Percentiles rank a stretch among this genome's conserved stretches.
Evolutionary conservation across 2,888 invertebrate species (phyloP).

Genomic region (Hemithea aestivaria): DNA sequence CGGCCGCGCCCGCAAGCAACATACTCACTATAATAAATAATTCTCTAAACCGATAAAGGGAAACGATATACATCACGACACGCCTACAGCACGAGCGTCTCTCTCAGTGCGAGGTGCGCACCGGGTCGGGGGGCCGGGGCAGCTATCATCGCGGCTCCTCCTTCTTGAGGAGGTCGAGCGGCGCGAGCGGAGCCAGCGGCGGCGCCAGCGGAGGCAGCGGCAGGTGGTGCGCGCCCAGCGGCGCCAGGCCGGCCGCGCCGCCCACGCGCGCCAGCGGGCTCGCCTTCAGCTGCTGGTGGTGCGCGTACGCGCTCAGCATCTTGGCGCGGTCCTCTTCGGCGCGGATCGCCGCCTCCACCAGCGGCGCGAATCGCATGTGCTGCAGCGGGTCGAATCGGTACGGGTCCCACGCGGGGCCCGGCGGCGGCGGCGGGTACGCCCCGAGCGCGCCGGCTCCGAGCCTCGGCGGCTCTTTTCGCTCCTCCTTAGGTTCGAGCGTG

Average conservation of each 20-base stretch:
- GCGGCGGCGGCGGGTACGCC: conserved; percentile 79
- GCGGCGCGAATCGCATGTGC: conserved; percentile 85
- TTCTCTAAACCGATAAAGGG: conserved; percentile 70
- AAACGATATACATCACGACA: conserved; percentile 58
- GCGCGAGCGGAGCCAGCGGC: conserved; percentile 59
- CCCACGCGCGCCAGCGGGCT: conserved; percentile 64
- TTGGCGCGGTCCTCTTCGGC: conserved; percentile 90
- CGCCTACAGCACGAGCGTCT: conserved; percentile 48
- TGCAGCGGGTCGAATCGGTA: conserved; percentile 86
- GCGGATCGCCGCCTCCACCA: conserved; percentile 87
- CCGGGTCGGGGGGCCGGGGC: conserved; percentile 41
- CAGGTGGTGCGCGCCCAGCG: conserved; percentile 58
- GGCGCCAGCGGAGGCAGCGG: conserved; percentile 25
- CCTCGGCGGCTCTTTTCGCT: conserved; percentile 76
- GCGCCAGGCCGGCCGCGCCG: conserved; percentile 59
- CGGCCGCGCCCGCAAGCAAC: conserved; percentile 54
- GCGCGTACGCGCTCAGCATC: conserved; percentile 85
- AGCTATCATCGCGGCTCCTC: conserved; percentile 79
- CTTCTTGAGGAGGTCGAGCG: conserved; percentile 81
- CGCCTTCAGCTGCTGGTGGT: conserved; percentile 77
- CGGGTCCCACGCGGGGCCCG: conserved; percentile 82
- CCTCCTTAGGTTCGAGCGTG: conserved; percentile 67
- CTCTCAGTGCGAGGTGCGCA: conserved; percentile 40
- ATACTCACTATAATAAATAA: conserved; percentile 62
- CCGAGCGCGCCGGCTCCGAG: conserved; percentile 65